Base-by-base conservation (phyloP, 2,113 vertebrate species). In the Origma solitaria region DNA sequence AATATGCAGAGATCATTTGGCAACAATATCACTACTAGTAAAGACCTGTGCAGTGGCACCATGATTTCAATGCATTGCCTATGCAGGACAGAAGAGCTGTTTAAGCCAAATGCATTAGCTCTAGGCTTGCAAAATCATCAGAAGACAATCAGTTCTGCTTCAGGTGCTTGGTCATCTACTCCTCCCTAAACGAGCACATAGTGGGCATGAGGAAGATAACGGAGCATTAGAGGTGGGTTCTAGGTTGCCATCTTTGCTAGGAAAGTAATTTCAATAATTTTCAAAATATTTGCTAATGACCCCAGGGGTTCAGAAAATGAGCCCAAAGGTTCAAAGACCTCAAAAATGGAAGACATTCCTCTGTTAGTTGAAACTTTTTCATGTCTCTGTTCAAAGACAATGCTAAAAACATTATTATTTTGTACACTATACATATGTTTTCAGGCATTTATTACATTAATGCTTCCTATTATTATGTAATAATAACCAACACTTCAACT, bases 1-100 rank as follows among this genome's bases (percentile, higher is more conserved):
- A 85, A 95, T 92, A 80, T 4, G 31, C 75, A 88, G 62, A 86
- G 82, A 95, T 91, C 62, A 82, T 82, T 82, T 89, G 89, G 94
- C 89, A 95, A 65, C 50, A 33, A 2, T 8, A 94, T 15, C 0
- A 0, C 80, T 88, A 4, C 94, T 40, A 90, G 86, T 84, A 65
- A 87, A 76, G 91, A 82, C 89, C 79, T 85, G 81, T 69, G 60
- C 58, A 65, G 68, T 18, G 42, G 72, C 64, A 37, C 30, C 28
- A 15, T 1, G 17, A 66, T 64, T 86, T 71, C 69, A 68, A 1
- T 3, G 44, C 49, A 20, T 0, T 88, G 72, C 28, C n/a, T 3
- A 44, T 10, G 11, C 22, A 40, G 31, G 30, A 56, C 38, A 60
- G 17, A 68, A 68, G 14, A 87, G 45, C 40, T 82, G 40, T 56